These are phyloP conservation scores for Whitmania pigra DNA, from an alignment of 1,140 invertebrate genomes.

Conservation along the genomic window DNA sequence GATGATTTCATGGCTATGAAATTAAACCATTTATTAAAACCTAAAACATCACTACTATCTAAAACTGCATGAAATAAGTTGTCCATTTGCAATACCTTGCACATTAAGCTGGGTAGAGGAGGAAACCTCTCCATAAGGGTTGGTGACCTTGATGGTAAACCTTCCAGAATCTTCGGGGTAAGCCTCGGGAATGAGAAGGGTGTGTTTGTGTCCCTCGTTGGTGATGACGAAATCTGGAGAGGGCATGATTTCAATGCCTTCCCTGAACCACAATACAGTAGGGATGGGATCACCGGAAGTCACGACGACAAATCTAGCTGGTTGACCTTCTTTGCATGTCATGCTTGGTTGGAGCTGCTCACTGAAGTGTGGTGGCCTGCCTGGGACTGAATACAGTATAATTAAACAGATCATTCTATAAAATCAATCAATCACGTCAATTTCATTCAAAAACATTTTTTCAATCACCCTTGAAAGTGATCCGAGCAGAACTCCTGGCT, in stretches of 20 bases:
- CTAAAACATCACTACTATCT: too few relatives aligned
- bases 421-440: not conserved
- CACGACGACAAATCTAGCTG: conserved; percentile 42
- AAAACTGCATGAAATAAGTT: too few relatives aligned
- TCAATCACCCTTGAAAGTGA: conserved; percentile 24
- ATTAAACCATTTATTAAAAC: not conserved
- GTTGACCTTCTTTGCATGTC: conserved; percentile 40
- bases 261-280: conserved; percentile 44
- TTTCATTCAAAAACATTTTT: too few relatives aligned
- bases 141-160: conserved; percentile 46
- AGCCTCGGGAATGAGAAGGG: conserved; percentile 41
- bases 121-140: conserved; percentile 36
- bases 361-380: conserved; percentile 43
- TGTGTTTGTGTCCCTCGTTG: conserved; percentile 39
- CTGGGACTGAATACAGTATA: conserved; percentile 35
- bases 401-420: not conserved
- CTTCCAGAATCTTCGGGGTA: conserved; percentile 50
- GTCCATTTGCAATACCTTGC: conserved; percentile 30
- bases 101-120: conserved; percentile 38
- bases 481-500: conserved; percentile 21
- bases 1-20: too few relatives aligned
- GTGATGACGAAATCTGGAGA: conserved; percentile 42
- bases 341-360: conserved; percentile 37
- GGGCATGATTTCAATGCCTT: conserved; percentile 38
- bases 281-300: conserved; percentile 44